Evolutionary conservation across 92 coral and sea anemone genomes (phyloP).

Genomic region (Epizoanthus rinbou): DNA sequence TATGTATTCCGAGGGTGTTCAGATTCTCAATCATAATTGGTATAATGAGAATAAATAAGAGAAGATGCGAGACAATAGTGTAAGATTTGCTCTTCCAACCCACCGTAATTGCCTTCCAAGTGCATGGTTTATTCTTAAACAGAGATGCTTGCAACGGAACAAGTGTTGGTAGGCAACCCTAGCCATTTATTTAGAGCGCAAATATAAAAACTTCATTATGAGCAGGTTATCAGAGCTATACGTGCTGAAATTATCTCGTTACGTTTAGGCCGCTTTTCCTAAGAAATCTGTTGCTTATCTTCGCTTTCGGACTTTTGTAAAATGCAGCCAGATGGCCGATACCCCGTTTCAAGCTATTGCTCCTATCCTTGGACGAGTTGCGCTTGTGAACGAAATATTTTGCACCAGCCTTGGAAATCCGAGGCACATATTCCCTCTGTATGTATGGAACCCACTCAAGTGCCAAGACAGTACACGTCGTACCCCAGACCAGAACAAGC

Average conservation of each 20-base stretch:
- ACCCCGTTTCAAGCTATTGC: slow-evolving; percentile 13
- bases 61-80: slow-evolving; percentile 26
- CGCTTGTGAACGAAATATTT: slow-evolving; percentile 23
- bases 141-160: slow-evolving; percentile 6
- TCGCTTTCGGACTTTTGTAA: no score
- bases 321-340: slow-evolving; percentile 35
- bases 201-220: slow-evolving; percentile 42
- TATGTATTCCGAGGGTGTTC: slow-evolving; percentile 8
- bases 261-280: neutral
- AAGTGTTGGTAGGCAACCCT: slow-evolving; percentile 35
- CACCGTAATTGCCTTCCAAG: slow-evolving; percentile 42
- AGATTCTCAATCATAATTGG: neutral
- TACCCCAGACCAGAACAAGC: slow-evolving; percentile 7
- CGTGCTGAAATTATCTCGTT: neutral
- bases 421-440: slow-evolving; percentile 18
- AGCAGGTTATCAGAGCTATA: neutral
- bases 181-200: slow-evolving; percentile 37
- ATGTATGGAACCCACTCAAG: slow-evolving; percentile 26
- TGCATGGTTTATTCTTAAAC: slow-evolving; percentile 7
- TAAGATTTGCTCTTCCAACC: slow-evolving; percentile 33
- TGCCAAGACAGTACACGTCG: slow-evolving; percentile 5
- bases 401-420: slow-evolving; percentile 29
- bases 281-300: neutral
- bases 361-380: slow-evolving; percentile 35
- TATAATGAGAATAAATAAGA: slow-evolving; percentile 23